Base-by-base conservation (phyloP, 2,888 invertebrate genomes). In the Aethes cnicana region DNA sequence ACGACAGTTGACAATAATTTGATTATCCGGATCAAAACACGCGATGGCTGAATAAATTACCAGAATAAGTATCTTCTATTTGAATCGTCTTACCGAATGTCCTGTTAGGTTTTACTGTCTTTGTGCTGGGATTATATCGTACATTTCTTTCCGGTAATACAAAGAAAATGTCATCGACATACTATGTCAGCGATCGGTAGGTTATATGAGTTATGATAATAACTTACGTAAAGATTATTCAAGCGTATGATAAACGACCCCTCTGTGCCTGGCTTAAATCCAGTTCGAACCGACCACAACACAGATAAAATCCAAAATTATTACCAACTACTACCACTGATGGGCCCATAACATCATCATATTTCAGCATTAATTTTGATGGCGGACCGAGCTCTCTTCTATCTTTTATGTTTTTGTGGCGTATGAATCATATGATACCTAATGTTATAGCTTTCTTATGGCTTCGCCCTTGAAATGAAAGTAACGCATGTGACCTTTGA, bases 31-130 rank as follows among this genome's bases (percentile, higher is more conserved):
- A 54, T 54, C 46, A 59, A 63, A 68, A 59, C 79, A 80, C 74
- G 77, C 77, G 66, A 77, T 66, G 61, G 57, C 53, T 59, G 68
- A 67, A 69, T 74, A 64, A 68, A 71, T 58, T 54, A 30, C 44
- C 47, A n/a, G n/a, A n/a, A n/a, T n/a, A n/a, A n/a, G n/a, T n/a
- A n/a, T n/a, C n/a, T n/a, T n/a, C n/a, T n/a, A n/a, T n/a, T n/a
- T n/a, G n/a, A n/a, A n/a, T n/a, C n/a, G n/a, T 23, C 30, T 43
- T 37, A 32, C 32, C 17, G 33, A 9, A n/a, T n/a, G 14, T 37
- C 18, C 37, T 52, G 18, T 52, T 39, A 18, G 8, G 28, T 18
- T 37, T 3, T 1, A 16, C 21, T 37, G 20, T 26, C 26, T 32
- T 17, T n/a, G 32, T 30, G 17, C 12, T 18, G 3, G 7, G n/a